These are phyloP conservation scores for Tortrix viridana DNA, from an alignment of 2,888 invertebrate species.

Conservation along the genomic window DNA sequence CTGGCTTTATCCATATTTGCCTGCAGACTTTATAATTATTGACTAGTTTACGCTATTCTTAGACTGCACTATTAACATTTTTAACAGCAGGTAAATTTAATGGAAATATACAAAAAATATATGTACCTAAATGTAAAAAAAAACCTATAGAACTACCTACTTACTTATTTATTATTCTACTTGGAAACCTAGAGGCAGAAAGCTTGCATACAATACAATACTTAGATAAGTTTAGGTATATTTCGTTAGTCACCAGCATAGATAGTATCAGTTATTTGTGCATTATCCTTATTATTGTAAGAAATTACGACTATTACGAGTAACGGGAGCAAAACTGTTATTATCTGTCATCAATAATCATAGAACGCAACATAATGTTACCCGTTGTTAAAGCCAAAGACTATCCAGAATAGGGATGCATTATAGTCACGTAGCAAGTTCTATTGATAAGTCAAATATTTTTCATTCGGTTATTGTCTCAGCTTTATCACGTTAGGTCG, in stretches of 20 bases:
- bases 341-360: too few species aligned
- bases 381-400: too few species aligned
- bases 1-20: conserved; percentile 32
- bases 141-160: too few species aligned
- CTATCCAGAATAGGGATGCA: neutral
- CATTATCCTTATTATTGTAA: conserved; percentile 21
- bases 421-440: conserved; percentile 36
- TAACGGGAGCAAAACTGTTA: neutral
- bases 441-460: conserved; percentile 63
- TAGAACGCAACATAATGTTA: neutral
- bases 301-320: neutral
- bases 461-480: conserved; percentile 58
- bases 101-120: neutral
- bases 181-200: too few species aligned
- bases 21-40: neutral
- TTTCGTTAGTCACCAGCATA: neutral
- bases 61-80: neutral
- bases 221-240: too few species aligned
- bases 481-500: conserved; percentile 64
- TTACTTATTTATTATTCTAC: too few species aligned
- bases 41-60: neutral
- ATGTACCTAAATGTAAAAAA: too few species aligned
- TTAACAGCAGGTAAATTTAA: neutral
- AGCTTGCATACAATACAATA: too few species aligned
- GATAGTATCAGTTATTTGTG: conserved; percentile 4